Conservation (phyloP, 2,797 vertebrate genomes). For the Pangasius mekongensis region DNA sequence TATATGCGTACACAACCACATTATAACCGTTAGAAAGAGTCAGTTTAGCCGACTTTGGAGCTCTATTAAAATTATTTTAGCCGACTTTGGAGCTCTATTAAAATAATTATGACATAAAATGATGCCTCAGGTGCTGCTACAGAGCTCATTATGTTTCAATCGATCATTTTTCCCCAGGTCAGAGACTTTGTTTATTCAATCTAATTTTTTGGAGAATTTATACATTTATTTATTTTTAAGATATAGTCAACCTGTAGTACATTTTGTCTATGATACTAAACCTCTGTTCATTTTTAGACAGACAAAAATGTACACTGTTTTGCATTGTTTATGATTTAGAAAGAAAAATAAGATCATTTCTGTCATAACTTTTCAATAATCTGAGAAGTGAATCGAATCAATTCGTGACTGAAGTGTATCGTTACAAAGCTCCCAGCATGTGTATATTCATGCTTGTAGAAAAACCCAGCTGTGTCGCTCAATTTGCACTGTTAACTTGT, state of each 20-base stretch:
- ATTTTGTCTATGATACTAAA: background rate
- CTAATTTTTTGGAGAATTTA: background rate
- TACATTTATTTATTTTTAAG: background rate
- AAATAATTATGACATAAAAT: too few relatives aligned
- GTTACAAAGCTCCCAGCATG: background rate
- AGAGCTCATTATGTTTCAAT: background rate
- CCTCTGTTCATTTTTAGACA: background rate
- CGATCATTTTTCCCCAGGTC: background rate
- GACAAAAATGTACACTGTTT: background rate
- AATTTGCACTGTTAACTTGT: background rate
- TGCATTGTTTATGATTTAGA: too few relatives aligned
- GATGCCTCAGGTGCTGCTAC: background rate
- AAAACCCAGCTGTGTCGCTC: background rate
- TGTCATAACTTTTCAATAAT: background rate
- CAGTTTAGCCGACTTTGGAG: background rate
- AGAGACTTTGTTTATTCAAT: background rate
- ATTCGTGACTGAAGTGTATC: background rate
- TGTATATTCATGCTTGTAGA: background rate
- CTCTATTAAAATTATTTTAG: background rate
- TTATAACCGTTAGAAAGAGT: background rate
- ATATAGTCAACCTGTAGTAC: background rate
- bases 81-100: background rate
- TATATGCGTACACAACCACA: background rate
- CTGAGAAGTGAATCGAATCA: background rate
- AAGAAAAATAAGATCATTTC: background rate